Base-by-base conservation (phyloP, 1,140 invertebrate genomes). In the Drosophila biarmipes region DNA sequence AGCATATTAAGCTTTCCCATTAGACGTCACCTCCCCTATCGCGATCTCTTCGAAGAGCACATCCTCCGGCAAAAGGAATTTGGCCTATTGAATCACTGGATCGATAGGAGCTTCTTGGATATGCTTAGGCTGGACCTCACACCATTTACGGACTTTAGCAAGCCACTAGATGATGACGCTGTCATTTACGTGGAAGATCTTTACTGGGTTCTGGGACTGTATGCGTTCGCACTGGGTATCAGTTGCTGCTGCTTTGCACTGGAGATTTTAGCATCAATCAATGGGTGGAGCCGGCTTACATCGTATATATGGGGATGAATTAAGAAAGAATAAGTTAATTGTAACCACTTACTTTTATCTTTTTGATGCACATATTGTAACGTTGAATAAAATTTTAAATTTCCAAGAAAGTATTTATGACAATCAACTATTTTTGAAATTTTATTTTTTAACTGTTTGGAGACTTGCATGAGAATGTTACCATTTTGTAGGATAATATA, bases 21-120 rank as follows among this genome's bases (percentile, higher is more conserved):
- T 8, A 46, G 82, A 0, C 38, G 24, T 0, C 15, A 48, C 0
- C 37, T 87, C 17, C 82, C 82, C 15, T 82, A 84, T 24, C 62
- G 78, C 0, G 53, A 76, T 8, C 71, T 79, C 37, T 76, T 87
- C 24, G 56, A 89, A 1, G 37, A 62, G 14, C 82, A 87, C 14
- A 54, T 79, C 10, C 43, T 66, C 15, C 15, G n/a, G 0, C 66
- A 73, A 31, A 58, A 76, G 1, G 66, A 75, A 15, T 89, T 81
- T 2, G 82, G 82, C 1, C 12, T 87, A 24, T 4, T 64, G 4
- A 1, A 21, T n/a, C 52, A 49, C 12, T 82, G 84, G 84, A 40
- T 45, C 10, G 10, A 12, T 4, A 37, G 17, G 1, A 79, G 66
- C 40, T 87, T 82, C 62, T 62, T 46, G 2, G 61, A 87, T 0